Conservation (phyloP, 1,140 invertebrate genomes). For the Orchesella cincta region DNA sequence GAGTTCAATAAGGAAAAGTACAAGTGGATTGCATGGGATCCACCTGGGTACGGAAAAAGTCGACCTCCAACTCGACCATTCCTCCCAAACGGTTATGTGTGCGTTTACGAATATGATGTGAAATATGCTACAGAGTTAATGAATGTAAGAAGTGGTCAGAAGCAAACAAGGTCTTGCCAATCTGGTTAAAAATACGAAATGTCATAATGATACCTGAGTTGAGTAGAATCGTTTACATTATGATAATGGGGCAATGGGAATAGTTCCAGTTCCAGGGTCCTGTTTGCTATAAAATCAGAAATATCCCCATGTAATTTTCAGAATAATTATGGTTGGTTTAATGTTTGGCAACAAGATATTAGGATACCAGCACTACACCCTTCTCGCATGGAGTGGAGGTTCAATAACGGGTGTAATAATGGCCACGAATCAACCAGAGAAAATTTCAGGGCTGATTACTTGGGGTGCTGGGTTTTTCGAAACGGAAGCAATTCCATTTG, state of each 20-base stretch:
- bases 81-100: neutral
- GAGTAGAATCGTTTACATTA: neutral
- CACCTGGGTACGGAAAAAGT: constrained; percentile 41
- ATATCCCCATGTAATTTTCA: too few relatives aligned
- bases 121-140: neutral
- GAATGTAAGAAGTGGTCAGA: neutral
- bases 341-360: too few relatives aligned
- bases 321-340: too few relatives aligned
- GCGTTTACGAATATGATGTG: neutral
- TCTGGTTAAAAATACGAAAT: too few relatives aligned
- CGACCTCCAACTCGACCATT: constrained; percentile 19
- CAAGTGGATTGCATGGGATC: constrained; percentile 33
- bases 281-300: too few relatives aligned
- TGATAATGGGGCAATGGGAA: neutral
- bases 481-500: too few relatives aligned
- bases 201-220: too few relatives aligned
- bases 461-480: too few relatives aligned
- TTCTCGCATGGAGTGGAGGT: neutral
- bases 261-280: neutral
- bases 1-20: constrained; percentile 13
- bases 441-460: neutral
- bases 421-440: neutral
- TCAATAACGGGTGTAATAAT: neutral
- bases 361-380: neutral
- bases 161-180: too few relatives aligned